phyloP scores from a whole-genome alignment of 2,113 vertebrate species.

The Trematocara stigmaticum region DNA sequence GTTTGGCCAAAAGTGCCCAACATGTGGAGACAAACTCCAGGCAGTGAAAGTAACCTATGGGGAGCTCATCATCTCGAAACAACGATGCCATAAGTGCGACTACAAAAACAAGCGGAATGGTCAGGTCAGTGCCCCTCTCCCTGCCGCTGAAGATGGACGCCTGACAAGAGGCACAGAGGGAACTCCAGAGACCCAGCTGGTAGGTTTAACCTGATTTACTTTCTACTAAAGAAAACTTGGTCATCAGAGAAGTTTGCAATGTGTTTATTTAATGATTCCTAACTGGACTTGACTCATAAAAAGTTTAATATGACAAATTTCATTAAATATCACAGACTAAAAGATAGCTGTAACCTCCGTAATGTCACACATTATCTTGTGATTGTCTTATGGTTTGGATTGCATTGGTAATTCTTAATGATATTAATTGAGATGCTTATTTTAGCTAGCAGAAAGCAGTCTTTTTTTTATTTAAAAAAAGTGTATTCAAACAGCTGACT shows the following conservation, averaged over 20 bases:
- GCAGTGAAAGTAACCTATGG: conserved; percentile 15
- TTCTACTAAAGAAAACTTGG: background rate
- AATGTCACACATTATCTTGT: background rate
- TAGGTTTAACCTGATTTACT: background rate
- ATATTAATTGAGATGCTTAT: background rate
- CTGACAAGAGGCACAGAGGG: background rate
- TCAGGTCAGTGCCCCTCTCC: background rate
- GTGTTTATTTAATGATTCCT: background rate
- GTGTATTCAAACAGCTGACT: background rate
- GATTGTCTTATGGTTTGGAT: background rate
- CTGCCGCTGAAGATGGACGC: background rate
- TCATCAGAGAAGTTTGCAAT: background rate
- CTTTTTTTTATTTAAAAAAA: background rate
- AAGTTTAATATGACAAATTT: background rate
- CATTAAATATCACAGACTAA: background rate
- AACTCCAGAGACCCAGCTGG: background rate
- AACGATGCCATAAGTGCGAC: conserved; percentile 18
- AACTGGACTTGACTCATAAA: background rate
- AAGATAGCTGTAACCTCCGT: background rate
- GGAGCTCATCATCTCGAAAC: background rate
- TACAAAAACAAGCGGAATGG: conserved; percentile 17
- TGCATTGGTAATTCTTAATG: background rate
- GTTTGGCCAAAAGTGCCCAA: conserved; percentile 8
- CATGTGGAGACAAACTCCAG: background rate
- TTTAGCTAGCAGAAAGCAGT: background rate